Base-by-base conservation (phyloP, 2,797 vertebrate genomes). In the Lepus oiostolus region DNA sequence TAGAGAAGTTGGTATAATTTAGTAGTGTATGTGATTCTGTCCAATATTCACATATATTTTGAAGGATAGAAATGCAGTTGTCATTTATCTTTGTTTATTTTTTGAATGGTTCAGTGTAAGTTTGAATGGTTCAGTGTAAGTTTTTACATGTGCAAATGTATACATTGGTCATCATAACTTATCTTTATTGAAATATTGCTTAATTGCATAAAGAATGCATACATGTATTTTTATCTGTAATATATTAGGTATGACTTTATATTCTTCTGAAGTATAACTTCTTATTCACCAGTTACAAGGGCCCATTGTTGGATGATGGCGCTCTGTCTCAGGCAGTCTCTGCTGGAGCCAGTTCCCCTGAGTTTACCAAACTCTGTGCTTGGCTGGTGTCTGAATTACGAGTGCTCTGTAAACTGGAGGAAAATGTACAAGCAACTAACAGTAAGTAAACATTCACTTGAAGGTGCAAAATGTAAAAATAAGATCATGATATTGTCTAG, bases 361-460 rank as follows among this genome's bases (percentile, higher is more conserved):
- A 99, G 97, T 99, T 99, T 95, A 99, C 99, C n/a, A 99, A 99
- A 98, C 98, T 99, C 92, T 99, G 99, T 94, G 99, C 99, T 94
- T 99, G 99, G 99, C 97, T 99, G 67, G 98, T 99, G 3, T 99
- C 99, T 0, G 99, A 99, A 98, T 98, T 99, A 80, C 98, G 98
- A 91, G 98, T 99, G 0, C 99, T 99, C 98, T 99, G 99, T 98
- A 99, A 98, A 96, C 98, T 99, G 96, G 99, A 99, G 96, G 99
- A 99, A 98, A 99, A 99, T 75, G 99, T 99, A 72, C 99, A 99
- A 62, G 99, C 99, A 94, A 99, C 99, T 35, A 99, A 99, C 98
- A 99, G 99, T 99, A 98, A 99, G 99, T 98, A 97, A 85, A 95
- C 22, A 30, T 82, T 89, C 88, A 67, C 16, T 84, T 92, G 74